Percentiles rank a stretch among this genome's conserved stretches.
These are phyloP conservation scores for Aldrovandia affinis DNA, from an alignment of 2,797 vertebrate genomes.

Conservation along the genomic window DNA sequence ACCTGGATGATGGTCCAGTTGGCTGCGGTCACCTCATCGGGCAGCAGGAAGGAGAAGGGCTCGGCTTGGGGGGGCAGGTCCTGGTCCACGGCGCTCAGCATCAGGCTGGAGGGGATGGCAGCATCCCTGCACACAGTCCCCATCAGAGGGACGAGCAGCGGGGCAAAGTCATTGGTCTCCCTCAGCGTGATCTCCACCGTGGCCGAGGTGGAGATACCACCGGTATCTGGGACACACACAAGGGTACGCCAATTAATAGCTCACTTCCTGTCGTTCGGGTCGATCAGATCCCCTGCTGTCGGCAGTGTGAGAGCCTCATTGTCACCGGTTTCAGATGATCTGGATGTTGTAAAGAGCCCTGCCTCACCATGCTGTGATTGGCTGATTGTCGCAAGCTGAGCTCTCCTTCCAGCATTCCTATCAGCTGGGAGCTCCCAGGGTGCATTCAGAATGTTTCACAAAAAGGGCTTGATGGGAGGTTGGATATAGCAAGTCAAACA, in stretches of 20 bases:
- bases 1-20: conserved; percentile 87
- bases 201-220: conserved; percentile 75
- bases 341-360: background rate
- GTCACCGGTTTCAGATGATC: no score
- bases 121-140: conserved; percentile 74
- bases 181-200: conserved; percentile 82
- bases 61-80: conserved; percentile 85
- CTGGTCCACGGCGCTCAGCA: conserved; percentile 83
- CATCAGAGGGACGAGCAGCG: conserved; percentile 67
- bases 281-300: no score
- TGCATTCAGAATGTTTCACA: background rate
- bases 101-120: conserved; percentile 59
- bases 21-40: conserved; percentile 55
- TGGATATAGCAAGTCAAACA: background rate
- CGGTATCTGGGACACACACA: conserved; percentile 56
- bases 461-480: background rate
- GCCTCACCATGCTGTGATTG: background rate
- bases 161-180: conserved; percentile 91
- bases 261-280: no score
- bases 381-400: background rate
- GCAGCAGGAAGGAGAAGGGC: conserved; percentile 83
- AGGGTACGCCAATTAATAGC: no score
- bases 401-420: background rate
- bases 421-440: background rate
- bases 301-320: no score